A percentile compares a stretch with the other conserved stretches of the same genome.
These are phyloP conservation scores for Calameuta idolon DNA, from an alignment of 2,888 invertebrate species.

Conservation along the genomic window DNA sequence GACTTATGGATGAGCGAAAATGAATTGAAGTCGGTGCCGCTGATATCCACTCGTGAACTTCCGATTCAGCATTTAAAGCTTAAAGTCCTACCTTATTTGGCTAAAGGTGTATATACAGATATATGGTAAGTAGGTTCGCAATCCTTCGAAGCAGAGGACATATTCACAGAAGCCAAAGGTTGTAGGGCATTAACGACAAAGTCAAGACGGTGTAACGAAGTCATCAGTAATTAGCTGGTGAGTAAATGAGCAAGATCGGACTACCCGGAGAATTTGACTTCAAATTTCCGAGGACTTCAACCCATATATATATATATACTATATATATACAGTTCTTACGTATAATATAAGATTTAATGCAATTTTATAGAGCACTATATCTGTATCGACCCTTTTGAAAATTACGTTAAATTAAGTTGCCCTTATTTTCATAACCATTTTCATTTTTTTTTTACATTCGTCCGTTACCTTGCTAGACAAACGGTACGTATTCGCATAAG, in stretches of 20 bases:
- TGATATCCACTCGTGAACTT: neutral
- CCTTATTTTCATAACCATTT: too few species aligned
- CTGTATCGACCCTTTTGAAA: too few species aligned
- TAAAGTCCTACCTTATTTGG: neutral
- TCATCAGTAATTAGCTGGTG: neutral
- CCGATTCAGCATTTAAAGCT: neutral
- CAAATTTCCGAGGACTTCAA: too few species aligned
- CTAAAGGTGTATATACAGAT: neutral
- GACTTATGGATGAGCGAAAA: neutral
- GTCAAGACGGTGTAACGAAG: neutral
- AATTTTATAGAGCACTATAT: too few species aligned
- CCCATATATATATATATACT: neutral
- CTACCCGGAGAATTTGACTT: neutral
- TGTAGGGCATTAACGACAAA: neutral
- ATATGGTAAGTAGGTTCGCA: neutral
- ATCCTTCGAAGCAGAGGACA: neutral
- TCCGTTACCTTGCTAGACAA: too few species aligned
- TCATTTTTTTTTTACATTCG: too few species aligned
- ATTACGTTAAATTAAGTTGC: too few species aligned
- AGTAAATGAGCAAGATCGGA: neutral
- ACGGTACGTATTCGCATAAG: too few species aligned
- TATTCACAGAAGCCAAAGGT: neutral
- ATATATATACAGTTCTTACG: neutral
- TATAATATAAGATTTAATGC: constrained; percentile 8
- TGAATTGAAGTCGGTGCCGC: neutral